phyloP scores from a whole-genome alignment of 2,888 invertebrate species.

The Kuschelorhynchus macadamiae region DNA sequence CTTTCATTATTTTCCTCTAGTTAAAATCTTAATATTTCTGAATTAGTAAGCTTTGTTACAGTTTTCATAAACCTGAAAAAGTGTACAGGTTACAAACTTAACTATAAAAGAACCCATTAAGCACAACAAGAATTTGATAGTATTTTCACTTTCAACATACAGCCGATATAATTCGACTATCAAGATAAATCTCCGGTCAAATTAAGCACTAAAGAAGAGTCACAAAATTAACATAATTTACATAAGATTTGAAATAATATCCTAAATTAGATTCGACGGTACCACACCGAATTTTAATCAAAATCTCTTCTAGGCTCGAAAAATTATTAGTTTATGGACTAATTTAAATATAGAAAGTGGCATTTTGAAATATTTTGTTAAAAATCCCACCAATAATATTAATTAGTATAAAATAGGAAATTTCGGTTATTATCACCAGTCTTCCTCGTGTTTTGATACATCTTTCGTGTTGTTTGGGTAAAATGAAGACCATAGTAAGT shows the following conservation, averaged over 20 bases:
- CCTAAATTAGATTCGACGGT: background rate
- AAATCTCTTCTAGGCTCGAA: slow-evolving; percentile 33
- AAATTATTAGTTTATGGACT: slow-evolving; percentile 30
- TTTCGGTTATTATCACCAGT: slow-evolving; percentile 37
- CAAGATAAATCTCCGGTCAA: slow-evolving; percentile 2
- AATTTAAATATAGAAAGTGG: slow-evolving; percentile 49
- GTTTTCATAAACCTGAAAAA: too few species aligned
- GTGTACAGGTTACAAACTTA: too few species aligned
- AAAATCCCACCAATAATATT: slow-evolving; percentile 28
- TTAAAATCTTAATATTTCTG: too few species aligned
- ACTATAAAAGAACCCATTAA: too few species aligned
- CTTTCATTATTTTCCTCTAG: too few species aligned
- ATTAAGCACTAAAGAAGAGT: too few species aligned
- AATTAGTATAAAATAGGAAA: slow-evolving; percentile 39
- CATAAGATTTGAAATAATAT: background rate
- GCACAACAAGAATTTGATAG: too few species aligned
- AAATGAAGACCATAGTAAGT: slow-evolving; percentile 50
- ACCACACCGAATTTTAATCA: slow-evolving; percentile 30
- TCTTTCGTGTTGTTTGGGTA: slow-evolving; percentile 18
- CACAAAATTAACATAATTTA: slow-evolving; percentile 10
- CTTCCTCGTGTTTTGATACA: slow-evolving; percentile 31
- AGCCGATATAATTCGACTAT: background rate
- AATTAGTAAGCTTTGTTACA: too few species aligned
- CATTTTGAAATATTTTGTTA: slow-evolving; percentile 22
- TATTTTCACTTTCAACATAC: too few species aligned